These are phyloP conservation scores for Coreius guichenoti DNA, from an alignment of 2,797 vertebrate genomes.

Conservation along the genomic window DNA sequence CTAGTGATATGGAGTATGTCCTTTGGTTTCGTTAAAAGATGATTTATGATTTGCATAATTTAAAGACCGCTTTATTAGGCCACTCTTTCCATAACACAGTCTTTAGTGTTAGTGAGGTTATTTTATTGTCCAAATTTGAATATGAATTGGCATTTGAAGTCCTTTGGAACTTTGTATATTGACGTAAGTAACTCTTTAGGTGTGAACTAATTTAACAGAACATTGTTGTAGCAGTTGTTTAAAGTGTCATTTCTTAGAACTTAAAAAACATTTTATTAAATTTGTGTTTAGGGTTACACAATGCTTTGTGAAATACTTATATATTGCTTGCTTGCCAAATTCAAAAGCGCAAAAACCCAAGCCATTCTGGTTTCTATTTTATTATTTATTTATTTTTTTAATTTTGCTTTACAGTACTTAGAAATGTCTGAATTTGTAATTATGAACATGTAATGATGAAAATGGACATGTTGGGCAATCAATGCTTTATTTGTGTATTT, in stretches of 20 bases:
- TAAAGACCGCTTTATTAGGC: slow-evolving; percentile 35
- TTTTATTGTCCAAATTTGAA: slow-evolving; percentile 24
- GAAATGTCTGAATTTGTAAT: no score
- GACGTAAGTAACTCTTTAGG: not conserved
- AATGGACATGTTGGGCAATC: not conserved
- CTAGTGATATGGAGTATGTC: slow-evolving; percentile 14
- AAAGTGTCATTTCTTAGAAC: not conserved
- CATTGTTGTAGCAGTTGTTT: not conserved
- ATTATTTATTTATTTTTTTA: no score
- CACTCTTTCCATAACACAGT: slow-evolving; percentile 39
- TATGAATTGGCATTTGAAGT: not conserved
- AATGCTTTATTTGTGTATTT: not conserved
- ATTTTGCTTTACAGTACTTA: not conserved
- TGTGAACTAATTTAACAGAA: not conserved
- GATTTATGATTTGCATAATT: slow-evolving; percentile 50
- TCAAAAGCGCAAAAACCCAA: not conserved
- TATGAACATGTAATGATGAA: not conserved
- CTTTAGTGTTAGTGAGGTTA: slow-evolving; percentile 27
- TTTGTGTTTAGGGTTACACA: not conserved
- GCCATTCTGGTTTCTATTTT: not conserved
- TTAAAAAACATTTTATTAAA: no score
- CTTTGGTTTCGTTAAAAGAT: slow-evolving; percentile 7
- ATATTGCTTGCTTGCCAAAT: not conserved
- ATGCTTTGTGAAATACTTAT: not conserved
- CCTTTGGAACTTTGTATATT: not conserved